Conservation (phyloP, 2,888 invertebrate species). For the Rutpela maculata region DNA sequence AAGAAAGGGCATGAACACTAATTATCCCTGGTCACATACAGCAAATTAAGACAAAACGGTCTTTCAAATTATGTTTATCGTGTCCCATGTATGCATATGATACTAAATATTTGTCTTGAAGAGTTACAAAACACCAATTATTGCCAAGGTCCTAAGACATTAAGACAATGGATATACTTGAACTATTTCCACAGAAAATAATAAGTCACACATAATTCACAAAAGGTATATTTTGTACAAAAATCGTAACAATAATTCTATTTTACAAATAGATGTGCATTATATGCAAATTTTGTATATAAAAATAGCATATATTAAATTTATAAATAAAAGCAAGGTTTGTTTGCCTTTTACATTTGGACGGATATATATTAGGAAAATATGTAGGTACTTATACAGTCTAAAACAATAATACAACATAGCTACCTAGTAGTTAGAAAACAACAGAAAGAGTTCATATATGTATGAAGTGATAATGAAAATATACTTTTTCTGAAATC, state of each 20-base stretch:
- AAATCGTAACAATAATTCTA: constrained; percentile 46
- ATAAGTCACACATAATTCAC: constrained; percentile 39
- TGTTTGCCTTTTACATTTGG: constrained; percentile 3
- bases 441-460: no score
- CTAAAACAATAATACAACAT: no score
- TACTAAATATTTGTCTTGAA: constrained; percentile 46
- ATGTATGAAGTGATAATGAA: no score
- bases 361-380: constrained; percentile 1
- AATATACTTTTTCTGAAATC: no score
- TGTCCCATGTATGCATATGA: constrained; percentile 47
- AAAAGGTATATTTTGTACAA: constrained; percentile 57
- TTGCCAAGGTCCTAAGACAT: constrained; percentile 54
- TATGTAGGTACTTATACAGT: neutral
- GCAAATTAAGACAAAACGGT: constrained; percentile 49
- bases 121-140: constrained; percentile 55
- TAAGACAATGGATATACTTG: constrained; percentile 60
- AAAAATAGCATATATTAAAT: constrained; percentile 44
- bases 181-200: constrained; percentile 56
- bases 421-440: no score
- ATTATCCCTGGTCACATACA: constrained; percentile 20
- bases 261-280: constrained; percentile 46
- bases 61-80: constrained; percentile 39
- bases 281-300: constrained; percentile 43
- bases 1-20: constrained; percentile 25
- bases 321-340: constrained; percentile 26